Percentiles rank a stretch among this genome's conserved stretches.
Evolutionary conservation across 2,113 vertebrate genomes (phyloP).

Genomic region (Rhinichthys klamathensis): DNA sequence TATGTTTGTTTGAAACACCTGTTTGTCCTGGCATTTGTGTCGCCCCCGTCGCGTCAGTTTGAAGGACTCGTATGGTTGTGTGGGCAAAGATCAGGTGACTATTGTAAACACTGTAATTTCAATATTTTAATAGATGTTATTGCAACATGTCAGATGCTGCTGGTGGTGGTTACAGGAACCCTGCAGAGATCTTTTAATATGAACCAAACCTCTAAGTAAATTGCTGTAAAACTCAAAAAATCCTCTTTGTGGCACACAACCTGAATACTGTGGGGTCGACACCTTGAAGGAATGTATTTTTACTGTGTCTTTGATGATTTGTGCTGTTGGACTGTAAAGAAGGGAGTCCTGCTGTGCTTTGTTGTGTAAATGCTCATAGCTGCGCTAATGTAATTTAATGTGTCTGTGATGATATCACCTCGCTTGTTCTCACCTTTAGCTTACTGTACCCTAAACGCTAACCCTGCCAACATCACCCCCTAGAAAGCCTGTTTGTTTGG

Average conservation of each 20-base stretch:
- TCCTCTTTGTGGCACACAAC: not conserved
- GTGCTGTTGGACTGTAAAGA: not conserved
- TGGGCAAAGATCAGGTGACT: not conserved
- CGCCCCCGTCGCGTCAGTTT: not conserved
- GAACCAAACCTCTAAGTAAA: not conserved
- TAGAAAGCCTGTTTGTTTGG: not conserved
- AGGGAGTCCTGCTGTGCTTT: not conserved
- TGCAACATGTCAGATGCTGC: not conserved
- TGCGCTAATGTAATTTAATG: conserved; percentile 62
- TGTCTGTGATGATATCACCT: conserved; percentile 33
- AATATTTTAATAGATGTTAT: not conserved
- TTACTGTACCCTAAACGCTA: conserved; percentile 52
- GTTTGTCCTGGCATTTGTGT: conserved; percentile 11
- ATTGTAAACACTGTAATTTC: not conserved
- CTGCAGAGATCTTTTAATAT: not conserved
- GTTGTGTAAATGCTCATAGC: conserved; percentile 9
- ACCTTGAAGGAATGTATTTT: not conserved
- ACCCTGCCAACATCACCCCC: not conserved
- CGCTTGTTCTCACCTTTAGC: conserved; percentile 65
- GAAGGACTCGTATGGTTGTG: not conserved
- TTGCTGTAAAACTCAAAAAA: not conserved
- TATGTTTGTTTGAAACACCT: conserved; percentile 19
- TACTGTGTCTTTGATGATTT: conserved; percentile 8
- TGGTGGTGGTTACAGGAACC: not conserved
- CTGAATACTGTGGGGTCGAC: not conserved